Evolutionary conservation across 1,140 invertebrate species (phyloP).

Genomic region (Leptinotarsa texana): DNA sequence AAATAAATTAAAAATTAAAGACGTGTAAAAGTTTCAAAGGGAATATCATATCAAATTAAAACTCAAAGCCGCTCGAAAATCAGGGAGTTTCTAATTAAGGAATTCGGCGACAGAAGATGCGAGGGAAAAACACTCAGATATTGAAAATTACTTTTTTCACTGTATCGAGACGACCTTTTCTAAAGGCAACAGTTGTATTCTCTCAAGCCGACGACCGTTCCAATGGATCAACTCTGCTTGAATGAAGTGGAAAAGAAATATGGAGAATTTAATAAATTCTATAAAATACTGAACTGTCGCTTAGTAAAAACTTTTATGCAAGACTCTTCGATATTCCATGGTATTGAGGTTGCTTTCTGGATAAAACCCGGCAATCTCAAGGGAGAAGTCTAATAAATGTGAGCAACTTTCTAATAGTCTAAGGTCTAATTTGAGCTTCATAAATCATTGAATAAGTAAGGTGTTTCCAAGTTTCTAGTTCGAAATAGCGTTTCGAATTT

Average conservation of each 20-base stretch:
- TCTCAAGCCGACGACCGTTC: not conserved
- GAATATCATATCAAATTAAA: not conserved
- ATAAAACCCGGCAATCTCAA: no score
- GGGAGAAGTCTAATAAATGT: no score
- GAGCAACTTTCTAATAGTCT: no score
- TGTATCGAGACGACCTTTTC: not conserved
- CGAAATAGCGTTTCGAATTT: no score
- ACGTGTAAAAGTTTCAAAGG: not conserved
- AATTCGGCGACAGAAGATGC: not conserved
- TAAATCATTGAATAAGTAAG: no score
- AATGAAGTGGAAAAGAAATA: not conserved
- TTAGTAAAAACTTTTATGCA: no score
- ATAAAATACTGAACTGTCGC: not conserved
- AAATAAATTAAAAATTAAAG: constrained; percentile 2
- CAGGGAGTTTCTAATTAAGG: constrained; percentile 3
- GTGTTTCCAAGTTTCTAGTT: no score
- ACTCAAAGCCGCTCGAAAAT: constrained; percentile 1
- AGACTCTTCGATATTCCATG: no score
- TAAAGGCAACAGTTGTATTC: not conserved
- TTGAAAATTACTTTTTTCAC: not conserved
- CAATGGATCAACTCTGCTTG: not conserved
- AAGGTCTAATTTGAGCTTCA: no score
- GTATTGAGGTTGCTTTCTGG: no score
- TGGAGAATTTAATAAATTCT: not conserved
- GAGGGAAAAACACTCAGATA: not conserved